phyloP scores from a whole-genome alignment of 2,888 invertebrate species.

The Athalia rosae region DNA sequence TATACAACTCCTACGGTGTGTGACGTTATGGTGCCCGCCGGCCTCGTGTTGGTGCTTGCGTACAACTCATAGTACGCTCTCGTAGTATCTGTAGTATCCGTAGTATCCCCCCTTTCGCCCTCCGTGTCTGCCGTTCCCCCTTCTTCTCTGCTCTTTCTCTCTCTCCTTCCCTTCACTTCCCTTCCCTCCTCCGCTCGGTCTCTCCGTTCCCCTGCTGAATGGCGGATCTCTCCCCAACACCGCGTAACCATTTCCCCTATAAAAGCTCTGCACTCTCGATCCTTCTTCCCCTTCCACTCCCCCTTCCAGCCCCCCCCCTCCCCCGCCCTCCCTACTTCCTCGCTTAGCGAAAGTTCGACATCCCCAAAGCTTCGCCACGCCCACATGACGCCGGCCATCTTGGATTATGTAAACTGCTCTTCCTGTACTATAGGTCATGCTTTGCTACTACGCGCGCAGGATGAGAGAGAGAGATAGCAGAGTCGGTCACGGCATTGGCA shows the following conservation, averaged over 20 bases:
- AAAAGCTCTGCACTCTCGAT: slow-evolving; percentile 45
- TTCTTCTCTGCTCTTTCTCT: slow-evolving; percentile 47
- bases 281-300: slow-evolving; percentile 27
- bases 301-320: slow-evolving; percentile 28
- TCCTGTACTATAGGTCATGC: slow-evolving; percentile 43
- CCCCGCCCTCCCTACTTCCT: too few species aligned
- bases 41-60: slow-evolving; percentile 59
- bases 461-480: background rate
- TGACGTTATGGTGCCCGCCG: slow-evolving; percentile 37
- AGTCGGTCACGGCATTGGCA: background rate
- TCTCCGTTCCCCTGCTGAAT: slow-evolving; percentile 52
- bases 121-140: slow-evolving; percentile 30
- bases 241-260: slow-evolving; percentile 24
- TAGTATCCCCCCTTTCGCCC: slow-evolving; percentile 59
- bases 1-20: slow-evolving; percentile 34
- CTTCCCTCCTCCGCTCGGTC: slow-evolving; percentile 40
- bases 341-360: background rate
- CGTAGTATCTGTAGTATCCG: slow-evolving; percentile 67
- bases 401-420: slow-evolving; percentile 61
- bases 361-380: slow-evolving; percentile 50
- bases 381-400: slow-evolving; percentile 60
- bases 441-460: background rate
- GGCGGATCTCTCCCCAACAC: slow-evolving; percentile 52
- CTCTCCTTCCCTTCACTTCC: slow-evolving; percentile 47
- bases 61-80: slow-evolving; percentile 68